Evolutionary conservation across 1,140 invertebrate genomes (phyloP), one percentile per base, ranked within the genome.

Genomic region (Drosophila funebris): DNA sequence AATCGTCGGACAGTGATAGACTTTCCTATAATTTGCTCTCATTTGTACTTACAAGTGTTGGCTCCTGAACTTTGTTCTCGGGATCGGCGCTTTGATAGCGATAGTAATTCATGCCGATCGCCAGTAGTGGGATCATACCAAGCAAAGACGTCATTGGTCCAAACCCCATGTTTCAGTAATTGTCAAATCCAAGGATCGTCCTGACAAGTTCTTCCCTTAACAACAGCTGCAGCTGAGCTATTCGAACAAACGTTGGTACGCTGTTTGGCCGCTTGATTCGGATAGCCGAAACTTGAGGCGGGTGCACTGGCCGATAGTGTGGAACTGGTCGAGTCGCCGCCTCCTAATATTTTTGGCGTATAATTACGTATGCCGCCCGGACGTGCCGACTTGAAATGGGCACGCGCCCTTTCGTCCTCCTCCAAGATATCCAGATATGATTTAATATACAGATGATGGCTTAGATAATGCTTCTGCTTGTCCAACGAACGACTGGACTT

Each of bases 51-150:
- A 96, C 96, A 93, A 94, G 92, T 90, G 92, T 93, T 41, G 94
- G 93, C 87, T 97, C 94, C 58, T 94, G 93, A 14, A 96, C 94
- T 90, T 95, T 95, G 20, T 95, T 95, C 91, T 98, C 96, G 48
- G 96, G 96, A 92, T 97, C 96, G 62, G 95, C 93, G 75, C 93
- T 94, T 81, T 95, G 94, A 92, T 97, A 97, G 79, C 95, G 94
- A 92, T 96, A 95, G 89, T 95, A 96, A 53, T 96, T 95, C 77
- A 97, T 93, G 41, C 96, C 96, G 53, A 96, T 94, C 50, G 96
- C 95, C 78, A 97, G 92, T 52, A 97, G 93, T 67, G 96, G 96
- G 76, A 97, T 94, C 81, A 97, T 93, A 71, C 95, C 94, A 90
- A 95, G 93, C 52, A 96, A 94, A 67, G 95, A 92, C 69, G 90